Conservation (phyloP, 2,113 vertebrate species). For the Sapayoa aenigma region DNA sequence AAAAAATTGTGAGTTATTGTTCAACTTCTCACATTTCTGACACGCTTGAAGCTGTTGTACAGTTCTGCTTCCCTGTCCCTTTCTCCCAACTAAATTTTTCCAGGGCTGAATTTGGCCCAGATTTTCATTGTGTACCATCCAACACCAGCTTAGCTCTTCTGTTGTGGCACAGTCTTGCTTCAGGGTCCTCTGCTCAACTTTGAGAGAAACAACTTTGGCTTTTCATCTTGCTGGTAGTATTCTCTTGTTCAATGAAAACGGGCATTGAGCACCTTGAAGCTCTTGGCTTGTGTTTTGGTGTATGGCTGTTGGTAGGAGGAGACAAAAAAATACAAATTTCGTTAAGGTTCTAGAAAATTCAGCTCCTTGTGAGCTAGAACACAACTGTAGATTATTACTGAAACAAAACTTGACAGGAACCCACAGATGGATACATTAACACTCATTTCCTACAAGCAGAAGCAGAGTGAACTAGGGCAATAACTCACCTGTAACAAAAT, state of each 20-base stretch:
- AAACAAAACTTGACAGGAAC: not conserved
- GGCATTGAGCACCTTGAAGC: not conserved
- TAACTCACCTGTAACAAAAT: slow-evolving; percentile 62
- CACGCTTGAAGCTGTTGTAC: not conserved
- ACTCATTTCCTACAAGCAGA: not conserved
- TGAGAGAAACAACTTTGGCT: not conserved
- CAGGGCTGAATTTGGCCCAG: not conserved
- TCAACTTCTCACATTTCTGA: not conserved
- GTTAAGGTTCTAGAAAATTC: not conserved
- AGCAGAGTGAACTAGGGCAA: not conserved
- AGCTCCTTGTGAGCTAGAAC: not conserved
- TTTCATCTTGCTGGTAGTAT: not conserved
- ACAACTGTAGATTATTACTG: not conserved
- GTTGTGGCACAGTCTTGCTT: not conserved
- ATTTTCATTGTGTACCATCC: not conserved
- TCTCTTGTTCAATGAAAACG: not conserved
- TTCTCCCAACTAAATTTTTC: not conserved
- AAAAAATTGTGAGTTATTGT: not conserved
- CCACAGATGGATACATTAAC: not conserved
- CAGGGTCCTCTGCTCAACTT: not conserved
- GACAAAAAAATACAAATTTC: not conserved
- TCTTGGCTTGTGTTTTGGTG: not conserved
- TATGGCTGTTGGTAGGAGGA: not conserved
- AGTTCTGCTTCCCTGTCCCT: not conserved
- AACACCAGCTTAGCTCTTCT: not conserved